These are phyloP conservation scores for Accipiter cooperii DNA, from an alignment of 2,113 vertebrate genomes.

Conservation along the genomic window DNA sequence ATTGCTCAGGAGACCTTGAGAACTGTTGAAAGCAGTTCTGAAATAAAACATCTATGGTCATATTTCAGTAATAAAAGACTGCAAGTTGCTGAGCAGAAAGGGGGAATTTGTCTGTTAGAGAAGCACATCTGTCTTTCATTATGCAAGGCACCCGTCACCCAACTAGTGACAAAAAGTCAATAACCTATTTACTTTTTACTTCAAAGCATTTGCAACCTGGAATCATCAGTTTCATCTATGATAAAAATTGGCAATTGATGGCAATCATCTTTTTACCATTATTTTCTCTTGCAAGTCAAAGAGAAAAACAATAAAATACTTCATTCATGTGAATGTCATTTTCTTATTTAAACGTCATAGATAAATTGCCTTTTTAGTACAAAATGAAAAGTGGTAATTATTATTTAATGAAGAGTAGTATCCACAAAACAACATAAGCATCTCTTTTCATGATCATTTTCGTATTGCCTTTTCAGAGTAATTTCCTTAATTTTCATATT, in stretches of 20 bases:
- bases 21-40: not conserved
- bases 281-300: conserved; percentile 13
- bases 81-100: not conserved
- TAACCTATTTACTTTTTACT: conserved; percentile 37
- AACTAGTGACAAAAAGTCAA: conserved; percentile 36
- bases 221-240: conserved; percentile 4
- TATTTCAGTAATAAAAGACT: conserved; percentile 15
- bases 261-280: not conserved
- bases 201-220: conserved; percentile 9
- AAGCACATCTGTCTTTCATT: conserved; percentile 6
- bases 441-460: not conserved
- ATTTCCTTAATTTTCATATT: not conserved
- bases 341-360: not conserved
- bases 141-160: conserved; percentile 10
- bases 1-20: not conserved
- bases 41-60: conserved; percentile 7
- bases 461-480: not conserved
- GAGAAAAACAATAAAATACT: conserved; percentile 8
- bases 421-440: not conserved
- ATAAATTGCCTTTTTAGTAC: not conserved
- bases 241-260: conserved; percentile 24
- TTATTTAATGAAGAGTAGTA: conserved; percentile 3
- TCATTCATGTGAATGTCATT: not conserved
- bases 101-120: not conserved
- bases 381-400: not conserved